A percentile compares a stretch with the other conserved stretches of the same genome.
Conservation (phyloP, 1,140 invertebrate genomes). For the Drosophila persimilis region DNA sequence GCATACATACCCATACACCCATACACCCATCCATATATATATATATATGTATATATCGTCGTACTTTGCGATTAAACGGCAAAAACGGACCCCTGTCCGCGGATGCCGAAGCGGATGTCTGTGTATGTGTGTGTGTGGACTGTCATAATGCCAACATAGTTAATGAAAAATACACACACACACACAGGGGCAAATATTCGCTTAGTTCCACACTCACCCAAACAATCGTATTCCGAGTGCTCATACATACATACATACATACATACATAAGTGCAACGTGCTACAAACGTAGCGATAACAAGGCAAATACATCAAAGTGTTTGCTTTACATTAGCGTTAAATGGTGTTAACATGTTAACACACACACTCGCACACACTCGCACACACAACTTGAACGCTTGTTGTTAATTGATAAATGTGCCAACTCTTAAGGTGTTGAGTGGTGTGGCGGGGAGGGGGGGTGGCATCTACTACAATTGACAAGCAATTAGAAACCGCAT, state of each 20-base stretch:
- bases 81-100: no score
- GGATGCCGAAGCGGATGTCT: neutral
- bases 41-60: no score
- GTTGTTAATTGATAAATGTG: conserved; percentile 59
- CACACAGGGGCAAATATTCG: conserved; percentile 49
- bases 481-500: conserved; percentile 73
- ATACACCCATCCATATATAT: no score
- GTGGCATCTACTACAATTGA: conserved; percentile 43
- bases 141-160: conserved; percentile 65
- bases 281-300: conserved; percentile 53
- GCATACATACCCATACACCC: conserved; percentile 50
- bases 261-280: conserved; percentile 27
- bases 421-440: conserved; percentile 15
- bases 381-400: conserved; percentile 1
- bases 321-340: conserved; percentile 80
- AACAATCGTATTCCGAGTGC: no score
- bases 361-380: conserved; percentile 3
- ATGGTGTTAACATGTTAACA: conserved; percentile 71
- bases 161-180: conserved; percentile 77
- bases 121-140: conserved; percentile 5
- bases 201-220: conserved; percentile 11
- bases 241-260: no score
- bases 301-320: conserved; percentile 78
- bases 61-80: conserved; percentile 1
- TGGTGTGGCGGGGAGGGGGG: neutral